phyloP scores from a whole-genome alignment of 2,113 vertebrate species.

The Microtus montanus region DNA sequence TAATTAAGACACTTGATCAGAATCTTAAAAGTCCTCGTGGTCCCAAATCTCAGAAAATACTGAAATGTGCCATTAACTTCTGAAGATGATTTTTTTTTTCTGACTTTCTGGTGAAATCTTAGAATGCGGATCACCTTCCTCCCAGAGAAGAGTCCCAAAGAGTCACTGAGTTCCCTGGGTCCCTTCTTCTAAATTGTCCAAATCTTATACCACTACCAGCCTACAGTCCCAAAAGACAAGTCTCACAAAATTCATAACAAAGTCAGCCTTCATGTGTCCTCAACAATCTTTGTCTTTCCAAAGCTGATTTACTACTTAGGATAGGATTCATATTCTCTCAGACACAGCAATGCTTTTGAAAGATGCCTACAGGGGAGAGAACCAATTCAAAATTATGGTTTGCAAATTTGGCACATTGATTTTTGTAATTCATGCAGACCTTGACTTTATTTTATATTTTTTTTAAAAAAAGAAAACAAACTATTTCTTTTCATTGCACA shows the following conservation, averaged over 20 bases:
- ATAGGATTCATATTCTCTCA: neutral
- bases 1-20: neutral
- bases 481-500: too few relatives aligned
- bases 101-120: neutral
- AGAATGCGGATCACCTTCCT: neutral
- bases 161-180: neutral
- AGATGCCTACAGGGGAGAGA: neutral
- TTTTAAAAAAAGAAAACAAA: too few relatives aligned
- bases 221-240: neutral
- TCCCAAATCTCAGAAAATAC: neutral
- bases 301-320: neutral
- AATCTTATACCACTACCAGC: neutral
- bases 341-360: neutral
- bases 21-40: neutral
- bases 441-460: neutral
- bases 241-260: neutral
- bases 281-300: accelerated
- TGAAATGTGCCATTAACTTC: neutral
- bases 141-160: neutral
- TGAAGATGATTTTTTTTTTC: neutral
- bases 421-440: neutral
- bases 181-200: neutral
- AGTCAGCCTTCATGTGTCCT: neutral
- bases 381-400: neutral
- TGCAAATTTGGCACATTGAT: neutral